Evolutionary conservation across 2,888 invertebrate species (phyloP), one percentile per base, ranked within the genome.

Genomic region (Epinotia nisella): DNA sequence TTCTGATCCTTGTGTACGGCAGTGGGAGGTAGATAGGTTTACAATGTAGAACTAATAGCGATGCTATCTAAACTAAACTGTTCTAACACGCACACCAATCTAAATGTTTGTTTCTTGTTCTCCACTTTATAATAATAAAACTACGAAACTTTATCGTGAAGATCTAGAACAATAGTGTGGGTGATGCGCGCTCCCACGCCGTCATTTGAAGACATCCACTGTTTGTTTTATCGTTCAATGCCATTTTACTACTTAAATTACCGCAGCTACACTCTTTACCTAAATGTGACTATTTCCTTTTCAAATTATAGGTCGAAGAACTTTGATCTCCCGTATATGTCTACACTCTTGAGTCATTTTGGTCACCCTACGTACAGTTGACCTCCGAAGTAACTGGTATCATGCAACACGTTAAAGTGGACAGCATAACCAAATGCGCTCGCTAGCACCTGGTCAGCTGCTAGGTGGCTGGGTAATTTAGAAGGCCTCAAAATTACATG

Each of bases 351-450:
- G 53, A 21, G 41, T 21, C 13, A n/a, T 60, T 41, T 17, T 58
- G 71, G 65, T 51, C 39, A 65, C 71, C 71, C 65, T 71, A 59
- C 17, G 17, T 39, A 21, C 53, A 55, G 70, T 65, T 65, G 65
- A 65, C 71, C 71, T 71, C 65, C 71, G 39, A 5, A 60, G 59
- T 66, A 66, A 71, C 66, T 65, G 59, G 59, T 59, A 39, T 51
- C 65, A 41, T 66, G 59, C 15, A 65, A 41, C 58, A 49, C 35
- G 17, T 55, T 59, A 64, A 41, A 62, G 59, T 71, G 53, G 17
- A 3, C 66, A 39, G 65, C 29, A 66, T 59, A 71, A 19, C 71
- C 66, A 59, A 71, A 60, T 59, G 59, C 65, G 71, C 21, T 55
- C 41, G 45, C 13, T 53, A 65, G 53, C 71, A 71, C 51, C 71